Conservation (phyloP, 2,797 vertebrate species). For the Sebastes itinus region DNA sequence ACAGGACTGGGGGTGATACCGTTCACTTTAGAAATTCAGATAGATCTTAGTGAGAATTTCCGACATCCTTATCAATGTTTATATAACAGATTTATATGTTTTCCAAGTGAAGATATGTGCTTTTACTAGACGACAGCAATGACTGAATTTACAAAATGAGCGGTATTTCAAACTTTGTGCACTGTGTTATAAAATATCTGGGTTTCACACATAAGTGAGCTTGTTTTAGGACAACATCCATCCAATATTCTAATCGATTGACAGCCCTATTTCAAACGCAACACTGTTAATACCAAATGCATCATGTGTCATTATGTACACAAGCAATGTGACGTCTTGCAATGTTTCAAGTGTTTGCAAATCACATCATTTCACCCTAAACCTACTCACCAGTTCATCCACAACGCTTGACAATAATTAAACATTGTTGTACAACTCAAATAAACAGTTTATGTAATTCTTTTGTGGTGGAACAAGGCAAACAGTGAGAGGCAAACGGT, state of each 20-base stretch:
- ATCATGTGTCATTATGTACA: background rate
- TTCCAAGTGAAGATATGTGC: background rate
- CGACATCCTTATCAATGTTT: background rate
- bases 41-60: background rate
- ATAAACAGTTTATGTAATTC: background rate
- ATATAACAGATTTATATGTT: background rate
- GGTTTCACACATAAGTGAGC: background rate
- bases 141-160: conserved; percentile 44
- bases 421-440: background rate
- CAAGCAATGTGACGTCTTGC: background rate
- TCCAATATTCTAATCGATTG: background rate
- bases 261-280: background rate
- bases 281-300: conserved; percentile 12
- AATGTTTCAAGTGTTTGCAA: background rate
- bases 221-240: background rate
- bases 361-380: background rate
- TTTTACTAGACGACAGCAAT: background rate
- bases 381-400: background rate
- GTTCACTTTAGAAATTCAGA: conserved; percentile 33
- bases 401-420: background rate
- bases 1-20: background rate
- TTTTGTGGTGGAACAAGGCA: background rate
- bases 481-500: conserved; percentile 21
- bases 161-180: background rate
- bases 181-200: background rate